These are phyloP conservation scores for Drosophila kanapiae DNA, from an alignment of 1,140 invertebrate genomes.

Conservation along the genomic window DNA sequence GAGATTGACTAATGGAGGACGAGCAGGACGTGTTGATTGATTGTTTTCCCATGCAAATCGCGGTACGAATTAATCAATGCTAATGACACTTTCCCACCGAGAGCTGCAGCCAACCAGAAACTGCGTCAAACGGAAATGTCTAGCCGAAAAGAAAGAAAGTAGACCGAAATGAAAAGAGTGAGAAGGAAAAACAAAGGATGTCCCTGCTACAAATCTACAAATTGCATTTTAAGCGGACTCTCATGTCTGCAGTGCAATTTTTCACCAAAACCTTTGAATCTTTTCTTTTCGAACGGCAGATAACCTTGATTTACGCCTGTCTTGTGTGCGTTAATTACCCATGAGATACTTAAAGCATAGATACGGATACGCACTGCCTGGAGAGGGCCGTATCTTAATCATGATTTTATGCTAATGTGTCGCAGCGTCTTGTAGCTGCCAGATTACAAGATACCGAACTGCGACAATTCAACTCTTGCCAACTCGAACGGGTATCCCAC, in stretches of 20 bases:
- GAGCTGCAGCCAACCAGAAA: constrained; percentile 65
- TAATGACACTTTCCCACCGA: constrained; percentile 79
- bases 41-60: constrained; percentile 85
- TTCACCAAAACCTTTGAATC: constrained; percentile 54
- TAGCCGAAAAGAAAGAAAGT: constrained; percentile 23
- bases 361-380: constrained; percentile 55
- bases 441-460: constrained; percentile 68
- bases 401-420: constrained; percentile 84
- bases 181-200: constrained; percentile 21
- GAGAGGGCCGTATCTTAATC: constrained; percentile 75
- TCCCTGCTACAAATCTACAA: constrained; percentile 35
- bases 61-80: constrained; percentile 84
- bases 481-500: constrained; percentile 3
- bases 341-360: constrained; percentile 56
- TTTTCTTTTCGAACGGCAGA: constrained; percentile 31
- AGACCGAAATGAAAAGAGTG: neutral
- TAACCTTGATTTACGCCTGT: constrained; percentile 74
- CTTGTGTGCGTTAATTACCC: constrained; percentile 69
- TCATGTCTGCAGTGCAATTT: constrained; percentile 55
- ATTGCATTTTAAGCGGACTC: constrained; percentile 77
- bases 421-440: constrained; percentile 71
- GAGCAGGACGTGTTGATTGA: constrained; percentile 80
- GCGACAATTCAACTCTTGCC: constrained; percentile 56
- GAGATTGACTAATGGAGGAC: constrained; percentile 77
- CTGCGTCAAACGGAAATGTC: constrained; percentile 51